phyloP scores from a whole-genome alignment of 92 coral and sea anemone species.

The Heteractis magnifica region DNA sequence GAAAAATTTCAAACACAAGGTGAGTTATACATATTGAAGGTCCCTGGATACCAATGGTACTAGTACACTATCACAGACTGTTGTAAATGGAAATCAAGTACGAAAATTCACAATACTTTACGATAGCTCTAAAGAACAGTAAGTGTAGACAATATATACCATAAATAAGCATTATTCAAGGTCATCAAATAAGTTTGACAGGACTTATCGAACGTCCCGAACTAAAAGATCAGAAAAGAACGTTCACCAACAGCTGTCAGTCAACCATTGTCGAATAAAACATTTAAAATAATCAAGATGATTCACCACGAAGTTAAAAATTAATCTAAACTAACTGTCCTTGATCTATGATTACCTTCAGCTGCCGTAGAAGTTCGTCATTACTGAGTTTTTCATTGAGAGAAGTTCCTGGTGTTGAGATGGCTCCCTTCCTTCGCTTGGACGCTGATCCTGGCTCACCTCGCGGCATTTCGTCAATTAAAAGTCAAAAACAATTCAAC shows the following conservation, averaged over 20 bases:
- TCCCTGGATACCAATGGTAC: neutral
- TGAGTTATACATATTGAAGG: neutral
- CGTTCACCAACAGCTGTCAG: neutral
- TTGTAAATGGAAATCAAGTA: neutral
- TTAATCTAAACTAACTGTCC: neutral
- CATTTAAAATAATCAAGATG: neutral
- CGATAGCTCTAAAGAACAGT: neutral
- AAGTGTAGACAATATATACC: neutral
- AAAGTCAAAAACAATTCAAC: constrained; percentile 2
- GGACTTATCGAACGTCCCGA: constrained; percentile 6
- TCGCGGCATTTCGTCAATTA: constrained; percentile 52
- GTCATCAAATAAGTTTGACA: neutral
- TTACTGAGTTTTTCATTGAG: constrained; percentile 71
- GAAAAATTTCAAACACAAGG: neutral
- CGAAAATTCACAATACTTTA: neutral
- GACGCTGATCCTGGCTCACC: constrained; percentile 47
- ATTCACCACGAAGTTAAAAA: neutral
- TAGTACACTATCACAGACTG: neutral
- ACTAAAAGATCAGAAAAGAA: neutral
- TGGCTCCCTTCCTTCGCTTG: constrained; percentile 65
- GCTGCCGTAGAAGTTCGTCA: constrained; percentile 76
- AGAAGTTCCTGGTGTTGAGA: constrained; percentile 58
- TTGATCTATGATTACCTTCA: constrained; percentile 55
- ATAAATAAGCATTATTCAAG: neutral
- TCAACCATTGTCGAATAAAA: neutral